phyloP scores from a whole-genome alignment of 2,113 vertebrate genomes.

The Microcebus ravelobensis region DNA sequence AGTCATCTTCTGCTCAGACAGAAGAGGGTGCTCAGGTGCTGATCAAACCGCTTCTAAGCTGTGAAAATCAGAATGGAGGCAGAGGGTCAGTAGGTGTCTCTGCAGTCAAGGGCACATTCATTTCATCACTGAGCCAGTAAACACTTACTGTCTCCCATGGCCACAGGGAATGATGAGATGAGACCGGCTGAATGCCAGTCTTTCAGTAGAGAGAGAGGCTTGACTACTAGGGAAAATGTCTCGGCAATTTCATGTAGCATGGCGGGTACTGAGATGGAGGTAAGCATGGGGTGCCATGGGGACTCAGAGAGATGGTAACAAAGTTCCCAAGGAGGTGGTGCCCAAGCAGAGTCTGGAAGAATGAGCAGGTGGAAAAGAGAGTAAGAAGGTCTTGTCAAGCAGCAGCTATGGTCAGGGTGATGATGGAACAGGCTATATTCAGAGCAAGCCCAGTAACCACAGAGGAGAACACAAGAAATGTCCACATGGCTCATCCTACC shows the following conservation, averaged over 20 bases:
- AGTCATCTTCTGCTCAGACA: neutral
- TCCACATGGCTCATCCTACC: neutral
- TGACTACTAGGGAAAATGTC: neutral
- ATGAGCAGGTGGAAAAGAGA: neutral
- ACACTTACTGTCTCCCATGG: neutral
- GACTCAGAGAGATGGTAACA: neutral
- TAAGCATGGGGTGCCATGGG: neutral
- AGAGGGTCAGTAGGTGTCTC: too few species aligned
- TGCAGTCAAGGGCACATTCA: too few species aligned
- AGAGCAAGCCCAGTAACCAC: neutral
- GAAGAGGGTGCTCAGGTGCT: neutral
- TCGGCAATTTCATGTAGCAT: accelerated
- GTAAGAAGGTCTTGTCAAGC: neutral
- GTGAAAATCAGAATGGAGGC: neutral
- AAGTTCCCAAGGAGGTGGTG: neutral
- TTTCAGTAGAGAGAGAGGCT: neutral
- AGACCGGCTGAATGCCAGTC: neutral
- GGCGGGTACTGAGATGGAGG: neutral
- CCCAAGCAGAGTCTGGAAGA: neutral
- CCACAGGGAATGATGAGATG: neutral
- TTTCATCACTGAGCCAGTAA: neutral
- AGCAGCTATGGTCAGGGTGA: too few species aligned
- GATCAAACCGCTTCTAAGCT: neutral
- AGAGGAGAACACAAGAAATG: neutral
- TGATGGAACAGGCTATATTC: accelerated